phyloP scores from a whole-genome alignment of 2,888 invertebrate genomes.

The Gnatocerus cornutus region DNA sequence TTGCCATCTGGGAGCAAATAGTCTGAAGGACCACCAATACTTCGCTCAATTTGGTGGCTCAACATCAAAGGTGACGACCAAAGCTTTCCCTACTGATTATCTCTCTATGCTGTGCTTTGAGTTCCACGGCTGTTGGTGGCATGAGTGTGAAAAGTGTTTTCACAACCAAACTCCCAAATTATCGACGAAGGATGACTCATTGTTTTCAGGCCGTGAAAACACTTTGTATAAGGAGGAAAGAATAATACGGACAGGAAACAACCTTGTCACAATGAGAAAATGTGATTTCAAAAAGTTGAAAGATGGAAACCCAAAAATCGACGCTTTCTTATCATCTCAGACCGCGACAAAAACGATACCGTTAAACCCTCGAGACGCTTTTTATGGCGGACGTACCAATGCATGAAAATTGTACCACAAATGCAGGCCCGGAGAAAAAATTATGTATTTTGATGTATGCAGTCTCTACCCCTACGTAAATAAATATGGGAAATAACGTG shows the following conservation, averaged over 20 bases:
- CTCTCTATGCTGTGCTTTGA: too few species aligned
- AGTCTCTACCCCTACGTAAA: neutral
- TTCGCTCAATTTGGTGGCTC: too few species aligned
- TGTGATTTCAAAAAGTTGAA: neutral
- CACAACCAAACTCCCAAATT: neutral
- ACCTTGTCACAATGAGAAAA: neutral
- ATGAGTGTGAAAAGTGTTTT: conserved; percentile 3
- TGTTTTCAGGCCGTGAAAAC: conserved; percentile 8
- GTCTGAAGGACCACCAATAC: too few species aligned
- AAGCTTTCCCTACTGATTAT: too few species aligned
- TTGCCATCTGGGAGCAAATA: too few species aligned
- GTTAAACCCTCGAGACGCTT: neutral
- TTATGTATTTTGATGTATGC: neutral
- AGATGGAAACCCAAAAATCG: too few species aligned
- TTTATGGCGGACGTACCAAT: neutral
- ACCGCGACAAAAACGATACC: too few species aligned
- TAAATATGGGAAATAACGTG: neutral
- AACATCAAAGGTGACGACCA: too few species aligned
- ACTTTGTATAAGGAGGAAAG: neutral
- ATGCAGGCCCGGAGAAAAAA: neutral
- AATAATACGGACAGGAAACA: neutral
- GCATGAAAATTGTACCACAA: neutral
- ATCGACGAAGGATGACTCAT: neutral
- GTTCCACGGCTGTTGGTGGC: conserved; percentile 18
- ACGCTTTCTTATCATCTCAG: too few species aligned